Evolutionary conservation across 2,888 invertebrate genomes (phyloP).

Genomic region (Ornithoptera priamus): DNA sequence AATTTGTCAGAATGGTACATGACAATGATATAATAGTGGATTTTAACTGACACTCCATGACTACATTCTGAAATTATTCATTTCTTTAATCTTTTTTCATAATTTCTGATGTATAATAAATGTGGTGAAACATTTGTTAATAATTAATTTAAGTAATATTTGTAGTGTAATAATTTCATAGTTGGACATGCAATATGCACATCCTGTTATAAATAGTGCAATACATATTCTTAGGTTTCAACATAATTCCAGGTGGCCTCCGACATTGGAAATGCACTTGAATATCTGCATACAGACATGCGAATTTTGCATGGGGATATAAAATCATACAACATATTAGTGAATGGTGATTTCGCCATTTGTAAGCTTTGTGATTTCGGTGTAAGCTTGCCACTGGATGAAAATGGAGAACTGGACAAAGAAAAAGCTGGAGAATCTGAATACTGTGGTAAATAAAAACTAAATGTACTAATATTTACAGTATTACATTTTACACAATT

Average conservation of each 20-base stretch:
- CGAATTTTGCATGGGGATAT: conserved; percentile 89
- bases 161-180: no score
- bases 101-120: no score
- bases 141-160: no score
- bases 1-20: no score
- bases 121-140: no score
- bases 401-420: conserved; percentile 81
- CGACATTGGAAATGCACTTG: conserved; percentile 85
- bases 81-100: no score
- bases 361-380: conserved; percentile 93
- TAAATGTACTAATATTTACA: no score
- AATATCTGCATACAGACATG: conserved; percentile 87
- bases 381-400: conserved; percentile 85
- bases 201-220: not conserved
- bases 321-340: conserved; percentile 90
- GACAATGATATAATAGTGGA: no score
- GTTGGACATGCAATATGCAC: no score
- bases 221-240: not conserved
- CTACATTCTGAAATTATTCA: no score
- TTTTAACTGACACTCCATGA: no score
- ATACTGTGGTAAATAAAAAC: conserved; percentile 78
- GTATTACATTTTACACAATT: no score
- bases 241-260: conserved; percentile 72
- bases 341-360: conserved; percentile 86
- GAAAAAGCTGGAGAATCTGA: conserved; percentile 68